Percentiles rank a stretch among this genome's conserved stretches.
Evolutionary conservation across 1,140 invertebrate species (phyloP).

Genomic region (Calliopsis andreniformis): DNA sequence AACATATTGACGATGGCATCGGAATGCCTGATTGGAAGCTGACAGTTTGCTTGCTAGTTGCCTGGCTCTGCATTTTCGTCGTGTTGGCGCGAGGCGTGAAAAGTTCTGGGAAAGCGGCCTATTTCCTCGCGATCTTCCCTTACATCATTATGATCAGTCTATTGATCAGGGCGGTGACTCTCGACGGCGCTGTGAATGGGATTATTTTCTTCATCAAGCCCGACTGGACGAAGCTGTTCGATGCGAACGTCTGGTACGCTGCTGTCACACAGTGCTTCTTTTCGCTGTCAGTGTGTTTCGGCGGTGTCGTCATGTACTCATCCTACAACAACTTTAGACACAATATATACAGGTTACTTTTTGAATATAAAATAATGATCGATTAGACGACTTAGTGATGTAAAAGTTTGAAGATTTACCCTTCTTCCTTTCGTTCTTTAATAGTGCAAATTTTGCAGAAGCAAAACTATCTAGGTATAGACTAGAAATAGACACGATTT

Average conservation of each 20-base stretch:
- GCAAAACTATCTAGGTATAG: too few relatives aligned
- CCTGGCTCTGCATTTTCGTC: constrained; percentile 85
- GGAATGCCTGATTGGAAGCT: constrained; percentile 86
- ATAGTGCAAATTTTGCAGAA: too few relatives aligned
- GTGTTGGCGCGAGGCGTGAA: constrained; percentile 85
- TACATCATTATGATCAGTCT: constrained; percentile 85
- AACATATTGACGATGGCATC: constrained; percentile 84
- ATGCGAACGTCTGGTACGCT: constrained; percentile 90
- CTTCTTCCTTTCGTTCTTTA: background rate
- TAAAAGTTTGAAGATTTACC: background rate
- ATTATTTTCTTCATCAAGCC: constrained; percentile 88
- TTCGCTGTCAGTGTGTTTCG: constrained; percentile 88
- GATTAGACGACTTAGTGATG: background rate
- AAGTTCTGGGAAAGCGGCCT: constrained; percentile 82
- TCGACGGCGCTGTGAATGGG: constrained; percentile 82
- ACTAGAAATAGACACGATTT: too few relatives aligned
- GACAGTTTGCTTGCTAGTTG: constrained; percentile 83
- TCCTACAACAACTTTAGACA: constrained; percentile 88
- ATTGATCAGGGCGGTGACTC: constrained; percentile 82
- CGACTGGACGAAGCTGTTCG: constrained; percentile 84
- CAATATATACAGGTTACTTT: constrained; percentile 84
- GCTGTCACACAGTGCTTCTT: constrained; percentile 92
- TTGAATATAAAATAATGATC: constrained; percentile 12
- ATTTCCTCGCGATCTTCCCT: constrained; percentile 86
- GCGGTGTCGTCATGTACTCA: constrained; percentile 87